Base-by-base conservation (phyloP, 2,888 invertebrate genomes). In the Griposia aprilina region DNA sequence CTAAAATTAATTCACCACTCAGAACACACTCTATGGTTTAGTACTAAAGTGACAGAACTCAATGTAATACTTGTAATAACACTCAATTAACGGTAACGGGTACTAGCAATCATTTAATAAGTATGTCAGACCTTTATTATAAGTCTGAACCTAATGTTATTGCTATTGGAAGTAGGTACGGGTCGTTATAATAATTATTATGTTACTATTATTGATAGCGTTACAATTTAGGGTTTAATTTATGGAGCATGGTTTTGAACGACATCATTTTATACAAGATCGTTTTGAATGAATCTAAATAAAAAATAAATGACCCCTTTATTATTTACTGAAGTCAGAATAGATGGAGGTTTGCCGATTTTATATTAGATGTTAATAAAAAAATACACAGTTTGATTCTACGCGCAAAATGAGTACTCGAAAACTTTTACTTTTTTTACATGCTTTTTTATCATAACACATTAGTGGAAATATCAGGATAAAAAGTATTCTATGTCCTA, bases 71-170 rank as follows among this genome's bases (percentile, higher is more conserved):
- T 59, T 59, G 59, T 59, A 59, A 59, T 26, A 59, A 26, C 59
- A 59, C 59, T 26, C 15, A 26, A 26, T 59, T 15, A 59, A 26
- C 26, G 15, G 15, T 26, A 26, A 23, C 10, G 59, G 15, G 13
- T 26, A 59, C 23, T n/a, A 41, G 57, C 36, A 79, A 65, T 70
- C 2, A 70, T 63, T 70, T 69, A 41, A 26, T 59, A 59, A 7
- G 15, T 8, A 59, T 23, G 36, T n/a, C 20, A 59, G 63, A 50
- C 55, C 63, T 45, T 70, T 30, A 71, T 63, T 78, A 52, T 48
- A 65, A 36, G 57, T 26, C 1, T 15, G 26, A 78, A 63, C 26
- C 11, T 50, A 63, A 65, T 79, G 5, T 79, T 70, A 63, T 63
- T 79, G 15, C 17, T 63, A 41, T 20, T 65, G 17, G 30, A 60